phyloP scores from a whole-genome alignment of 2,888 invertebrate genomes.

The Muscina levida region DNA sequence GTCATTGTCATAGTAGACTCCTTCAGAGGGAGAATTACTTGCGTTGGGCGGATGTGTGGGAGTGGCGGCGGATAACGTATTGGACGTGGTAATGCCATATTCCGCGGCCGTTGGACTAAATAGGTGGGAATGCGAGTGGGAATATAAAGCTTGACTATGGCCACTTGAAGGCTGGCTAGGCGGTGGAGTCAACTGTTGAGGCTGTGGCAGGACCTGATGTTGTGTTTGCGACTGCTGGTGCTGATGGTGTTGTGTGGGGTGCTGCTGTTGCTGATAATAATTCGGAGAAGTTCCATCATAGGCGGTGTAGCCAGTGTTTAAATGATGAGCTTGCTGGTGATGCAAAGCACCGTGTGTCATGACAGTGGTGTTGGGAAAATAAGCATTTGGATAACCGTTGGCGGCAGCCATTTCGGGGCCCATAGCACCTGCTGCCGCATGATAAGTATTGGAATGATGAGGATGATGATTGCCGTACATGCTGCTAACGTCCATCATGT shows the following conservation, averaged over 20 bases:
- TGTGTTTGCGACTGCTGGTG: conserved; percentile 67
- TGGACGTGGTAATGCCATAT: conserved; percentile 78
- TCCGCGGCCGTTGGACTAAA: conserved; percentile 80
- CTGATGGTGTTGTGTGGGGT: conserved; percentile 67
- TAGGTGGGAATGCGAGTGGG: conserved; percentile 76
- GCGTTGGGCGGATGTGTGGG: conserved; percentile 76
- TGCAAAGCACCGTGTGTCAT: conserved; percentile 66
- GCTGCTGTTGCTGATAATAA: conserved; percentile 70
- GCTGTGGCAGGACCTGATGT: conserved; percentile 67
- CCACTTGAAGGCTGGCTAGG: conserved; percentile 64
- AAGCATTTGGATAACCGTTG: conserved; percentile 75
- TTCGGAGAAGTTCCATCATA: conserved; percentile 73
- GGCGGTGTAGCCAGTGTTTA: conserved; percentile 70
- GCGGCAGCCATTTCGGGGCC: conserved; percentile 68
- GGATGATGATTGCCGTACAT: conserved; percentile 80
- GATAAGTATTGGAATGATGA: conserved; percentile 74
- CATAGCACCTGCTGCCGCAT: conserved; percentile 69
- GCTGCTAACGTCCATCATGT: conserved; percentile 81
- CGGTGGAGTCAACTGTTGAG: conserved; percentile 69
- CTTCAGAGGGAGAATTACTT: conserved; percentile 78
- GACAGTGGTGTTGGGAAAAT: conserved; percentile 69
- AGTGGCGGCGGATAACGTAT: conserved; percentile 73
- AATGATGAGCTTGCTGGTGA: conserved; percentile 69
- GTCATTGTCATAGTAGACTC: conserved; percentile 78
- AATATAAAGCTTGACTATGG: conserved; percentile 72